Evolutionary conservation across 2,113 vertebrate species (phyloP).

Genomic region (Fregetta grallaria): DNA sequence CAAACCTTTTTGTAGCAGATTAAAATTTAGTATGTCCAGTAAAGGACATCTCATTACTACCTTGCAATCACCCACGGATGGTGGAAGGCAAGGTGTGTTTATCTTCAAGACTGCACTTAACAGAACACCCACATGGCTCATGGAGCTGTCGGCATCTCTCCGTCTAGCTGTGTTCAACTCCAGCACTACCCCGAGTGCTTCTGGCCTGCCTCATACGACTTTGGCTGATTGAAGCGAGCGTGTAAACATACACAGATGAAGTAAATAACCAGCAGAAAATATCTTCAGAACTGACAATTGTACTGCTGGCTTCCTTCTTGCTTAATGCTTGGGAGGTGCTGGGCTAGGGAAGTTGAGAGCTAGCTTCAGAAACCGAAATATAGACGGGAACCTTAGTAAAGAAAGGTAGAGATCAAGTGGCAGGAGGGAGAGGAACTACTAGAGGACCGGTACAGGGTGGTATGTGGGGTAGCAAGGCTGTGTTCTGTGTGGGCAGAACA

Average conservation of each 20-base stretch:
- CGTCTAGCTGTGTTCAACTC: not conserved
- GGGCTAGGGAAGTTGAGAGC: not conserved
- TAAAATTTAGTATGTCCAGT: not conserved
- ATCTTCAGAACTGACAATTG: not conserved
- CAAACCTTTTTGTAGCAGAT: not conserved
- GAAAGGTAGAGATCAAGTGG: not conserved
- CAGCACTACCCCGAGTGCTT: not conserved
- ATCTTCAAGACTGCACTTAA: constrained; percentile 41
- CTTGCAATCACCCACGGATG: not conserved
- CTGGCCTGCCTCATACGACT: not conserved
- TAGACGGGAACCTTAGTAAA: not conserved
- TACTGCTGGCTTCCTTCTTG: not conserved
- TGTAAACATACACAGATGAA: not conserved
- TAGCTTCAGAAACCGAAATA: not conserved
- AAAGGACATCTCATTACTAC: not conserved
- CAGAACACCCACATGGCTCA: not conserved
- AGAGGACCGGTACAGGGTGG: not conserved
- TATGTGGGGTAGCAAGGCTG: not conserved
- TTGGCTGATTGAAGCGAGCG: not conserved
- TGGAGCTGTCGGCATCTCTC: not conserved
- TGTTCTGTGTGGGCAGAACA: not conserved
- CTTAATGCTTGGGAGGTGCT: not conserved
- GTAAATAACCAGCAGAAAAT: not conserved
- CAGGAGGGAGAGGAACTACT: not conserved
- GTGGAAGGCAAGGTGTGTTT: not conserved